Percentiles rank a stretch among this genome's conserved stretches.
Evolutionary conservation across 2,888 invertebrate species (phyloP).

Genomic region (Apamea sordens): DNA sequence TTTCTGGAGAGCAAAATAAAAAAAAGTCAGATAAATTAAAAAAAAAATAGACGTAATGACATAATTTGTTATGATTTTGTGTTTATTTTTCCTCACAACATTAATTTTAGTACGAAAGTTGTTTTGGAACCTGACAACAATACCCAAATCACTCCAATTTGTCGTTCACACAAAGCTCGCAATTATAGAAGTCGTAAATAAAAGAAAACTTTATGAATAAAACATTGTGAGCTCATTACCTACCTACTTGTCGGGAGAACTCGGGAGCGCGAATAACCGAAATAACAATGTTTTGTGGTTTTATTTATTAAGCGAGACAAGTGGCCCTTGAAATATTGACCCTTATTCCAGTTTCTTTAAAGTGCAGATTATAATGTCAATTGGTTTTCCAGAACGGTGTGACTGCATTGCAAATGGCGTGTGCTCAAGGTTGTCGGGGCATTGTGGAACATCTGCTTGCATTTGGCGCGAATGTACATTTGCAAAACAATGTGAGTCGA

Average conservation of each 20-base stretch:
- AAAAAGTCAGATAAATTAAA: neutral
- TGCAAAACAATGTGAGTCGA: conserved; percentile 92
- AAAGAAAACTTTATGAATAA: conserved; percentile 64
- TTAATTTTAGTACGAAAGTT: conserved; percentile 6
- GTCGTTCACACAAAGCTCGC: conserved; percentile 49
- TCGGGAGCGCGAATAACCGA: conserved; percentile 19
- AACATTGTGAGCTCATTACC: conserved; percentile 65
- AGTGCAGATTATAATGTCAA: conserved; percentile 27
- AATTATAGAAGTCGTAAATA: conserved; percentile 59
- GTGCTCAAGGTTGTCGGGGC: conserved; percentile 92
- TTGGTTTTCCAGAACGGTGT: conserved; percentile 90
- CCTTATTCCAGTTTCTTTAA: neutral
- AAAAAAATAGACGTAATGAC: neutral
- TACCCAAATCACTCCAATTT: conserved; percentile 37
- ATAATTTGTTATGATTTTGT: neutral
- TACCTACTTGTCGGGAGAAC: conserved; percentile 19
- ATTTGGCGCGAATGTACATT: conserved; percentile 91
- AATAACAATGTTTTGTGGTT: conserved; percentile 37
- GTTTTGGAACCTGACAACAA: conserved; percentile 15
- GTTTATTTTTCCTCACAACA: conserved; percentile 2
- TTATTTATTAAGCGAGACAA: conserved; percentile 8
- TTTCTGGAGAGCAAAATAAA: neutral
- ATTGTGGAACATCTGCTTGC: conserved; percentile 92
- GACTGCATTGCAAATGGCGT: conserved; percentile 92
- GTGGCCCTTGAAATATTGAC: conserved; percentile 4